These are phyloP conservation scores for Ranitomeya imitator DNA, from an alignment of 2,113 vertebrate genomes.

Conservation along the genomic window DNA sequence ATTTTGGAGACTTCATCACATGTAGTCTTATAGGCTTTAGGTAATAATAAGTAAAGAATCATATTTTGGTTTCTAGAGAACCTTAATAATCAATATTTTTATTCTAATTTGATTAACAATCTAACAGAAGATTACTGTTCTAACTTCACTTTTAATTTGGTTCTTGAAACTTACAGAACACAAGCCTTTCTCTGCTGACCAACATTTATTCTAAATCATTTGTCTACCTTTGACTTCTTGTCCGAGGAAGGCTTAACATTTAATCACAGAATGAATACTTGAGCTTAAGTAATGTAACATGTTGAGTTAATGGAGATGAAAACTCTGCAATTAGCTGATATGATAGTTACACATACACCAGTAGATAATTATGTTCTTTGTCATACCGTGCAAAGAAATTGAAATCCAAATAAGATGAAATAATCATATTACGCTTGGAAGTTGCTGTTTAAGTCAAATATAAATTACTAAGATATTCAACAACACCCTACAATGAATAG, in stretches of 20 bases:
- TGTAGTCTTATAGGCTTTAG: background rate
- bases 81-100: background rate
- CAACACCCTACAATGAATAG: slow-evolving; percentile 49
- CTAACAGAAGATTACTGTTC: background rate
- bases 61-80: background rate
- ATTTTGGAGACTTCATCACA: background rate
- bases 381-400: slow-evolving; percentile 55
- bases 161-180: slow-evolving; percentile 11
- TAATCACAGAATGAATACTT: slow-evolving; percentile 49
- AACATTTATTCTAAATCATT: slow-evolving; percentile 7
- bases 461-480: slow-evolving; percentile 44
- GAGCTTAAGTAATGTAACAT: slow-evolving; percentile 47
- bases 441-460: slow-evolving; percentile 51
- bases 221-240: slow-evolving; percentile 43
- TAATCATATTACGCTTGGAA: slow-evolving; percentile 54
- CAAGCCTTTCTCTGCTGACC: slow-evolving; percentile 1
- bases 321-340: slow-evolving; percentile 55
- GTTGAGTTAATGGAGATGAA: slow-evolving; percentile 54
- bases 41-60: background rate
- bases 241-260: slow-evolving; percentile 38
- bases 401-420: slow-evolving; percentile 57
- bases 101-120: background rate
- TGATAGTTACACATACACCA: slow-evolving; percentile 38
- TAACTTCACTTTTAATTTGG: background rate
- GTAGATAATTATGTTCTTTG: slow-evolving; percentile 47